These are phyloP conservation scores for Chrysochloris asiatica DNA, from an alignment of 2,113 vertebrate genomes.

Conservation along the genomic window DNA sequence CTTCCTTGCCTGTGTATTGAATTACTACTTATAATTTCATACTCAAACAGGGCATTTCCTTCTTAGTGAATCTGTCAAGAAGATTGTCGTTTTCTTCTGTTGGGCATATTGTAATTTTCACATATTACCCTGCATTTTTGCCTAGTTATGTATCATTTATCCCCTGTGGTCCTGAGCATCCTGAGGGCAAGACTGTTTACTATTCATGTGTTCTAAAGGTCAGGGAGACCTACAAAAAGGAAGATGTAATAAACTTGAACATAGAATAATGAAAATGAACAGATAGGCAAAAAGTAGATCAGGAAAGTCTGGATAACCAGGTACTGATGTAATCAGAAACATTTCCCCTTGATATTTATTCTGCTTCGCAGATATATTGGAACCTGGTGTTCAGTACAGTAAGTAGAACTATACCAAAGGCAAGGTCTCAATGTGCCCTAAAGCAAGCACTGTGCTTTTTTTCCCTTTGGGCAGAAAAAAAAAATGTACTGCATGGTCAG, in stretches of 20 bases:
- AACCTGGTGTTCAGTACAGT: not conserved
- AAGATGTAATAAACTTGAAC: not conserved
- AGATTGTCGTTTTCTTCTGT: not conserved
- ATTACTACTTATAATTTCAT: not conserved
- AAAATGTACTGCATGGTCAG: conserved; percentile 49
- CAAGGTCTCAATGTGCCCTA: not conserved
- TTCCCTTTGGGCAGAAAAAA: conserved; percentile 13
- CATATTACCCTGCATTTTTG: not conserved
- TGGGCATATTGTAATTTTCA: not conserved
- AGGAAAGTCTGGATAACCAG: not conserved
- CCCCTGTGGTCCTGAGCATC: not conserved
- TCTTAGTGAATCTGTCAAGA: not conserved
- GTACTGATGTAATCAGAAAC: not conserved
- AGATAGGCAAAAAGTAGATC: not conserved
- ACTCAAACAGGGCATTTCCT: conserved; percentile 13
- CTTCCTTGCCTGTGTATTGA: not conserved
- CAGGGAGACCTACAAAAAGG: not conserved
- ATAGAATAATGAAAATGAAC: not conserved
- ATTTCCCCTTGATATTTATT: not conserved
- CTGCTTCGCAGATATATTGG: not conserved
- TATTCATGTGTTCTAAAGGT: not conserved
- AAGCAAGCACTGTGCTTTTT: not conserved
- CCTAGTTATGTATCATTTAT: not conserved
- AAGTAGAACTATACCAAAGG: not conserved
- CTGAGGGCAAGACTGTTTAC: not conserved